Evolutionary conservation across 2,888 invertebrate species (phyloP).

Genomic region (Drosophila affinis): DNA sequence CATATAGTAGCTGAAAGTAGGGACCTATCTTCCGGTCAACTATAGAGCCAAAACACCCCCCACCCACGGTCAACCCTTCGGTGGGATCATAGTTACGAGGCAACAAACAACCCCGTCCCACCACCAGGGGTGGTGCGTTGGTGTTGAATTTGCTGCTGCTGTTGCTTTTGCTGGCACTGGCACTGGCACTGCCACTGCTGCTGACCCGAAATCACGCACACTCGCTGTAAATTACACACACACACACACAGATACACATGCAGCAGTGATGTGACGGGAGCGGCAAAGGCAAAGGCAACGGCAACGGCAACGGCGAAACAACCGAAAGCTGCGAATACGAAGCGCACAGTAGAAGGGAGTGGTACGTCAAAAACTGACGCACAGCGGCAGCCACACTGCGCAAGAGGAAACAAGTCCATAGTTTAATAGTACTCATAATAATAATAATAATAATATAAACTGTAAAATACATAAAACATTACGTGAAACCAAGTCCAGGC

Average conservation of each 20-base stretch:
- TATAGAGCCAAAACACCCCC: neutral
- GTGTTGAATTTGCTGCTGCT: slow-evolving; percentile 21
- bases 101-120: slow-evolving; percentile 34
- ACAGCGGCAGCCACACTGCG: slow-evolving; percentile 78
- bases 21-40: slow-evolving; percentile 13
- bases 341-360: slow-evolving; percentile 84
- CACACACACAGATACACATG: slow-evolving; percentile 9
- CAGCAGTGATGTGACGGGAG: slow-evolving; percentile 59
- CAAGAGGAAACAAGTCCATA: slow-evolving; percentile 63
- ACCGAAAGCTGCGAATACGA: slow-evolving; percentile 64
- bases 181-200: slow-evolving; percentile 42
- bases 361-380: slow-evolving; percentile 84
- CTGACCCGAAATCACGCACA: slow-evolving; percentile 76
- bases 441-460: slow-evolving; percentile 35
- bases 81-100: slow-evolving; percentile 1
- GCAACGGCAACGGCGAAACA: slow-evolving; percentile 38
- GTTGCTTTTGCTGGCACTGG: slow-evolving; percentile 18
- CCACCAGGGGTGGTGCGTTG: slow-evolving; percentile 42
- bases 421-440: slow-evolving; percentile 49
- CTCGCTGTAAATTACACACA: slow-evolving; percentile 78
- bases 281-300: slow-evolving; percentile 51
- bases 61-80: slow-evolving; percentile 3
- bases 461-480: slow-evolving; percentile 49
- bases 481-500: slow-evolving; percentile 14
- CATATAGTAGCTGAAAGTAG: neutral